phyloP scores from a whole-genome alignment of 2,113 vertebrate genomes.

The Neolamprologus tretocephalus region DNA sequence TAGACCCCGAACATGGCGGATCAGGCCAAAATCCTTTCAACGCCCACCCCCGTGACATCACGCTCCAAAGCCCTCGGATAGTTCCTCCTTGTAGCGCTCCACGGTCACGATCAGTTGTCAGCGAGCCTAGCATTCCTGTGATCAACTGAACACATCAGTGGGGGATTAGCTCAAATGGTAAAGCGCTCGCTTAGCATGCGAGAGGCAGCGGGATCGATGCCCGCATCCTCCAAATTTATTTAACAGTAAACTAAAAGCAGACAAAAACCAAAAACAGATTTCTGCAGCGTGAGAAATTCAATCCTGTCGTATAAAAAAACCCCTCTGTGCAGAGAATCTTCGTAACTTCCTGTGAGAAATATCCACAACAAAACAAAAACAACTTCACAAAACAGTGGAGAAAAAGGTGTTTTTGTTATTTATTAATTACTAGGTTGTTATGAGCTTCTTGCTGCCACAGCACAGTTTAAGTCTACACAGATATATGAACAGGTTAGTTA shows the following conservation, averaged over 20 bases:
- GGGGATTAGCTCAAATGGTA: not conserved
- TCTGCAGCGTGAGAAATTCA: not conserved
- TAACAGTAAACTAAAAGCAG: not conserved
- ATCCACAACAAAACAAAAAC: not conserved
- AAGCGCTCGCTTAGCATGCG: conserved; percentile 29
- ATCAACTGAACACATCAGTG: rapidly evolving
- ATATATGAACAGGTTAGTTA: not conserved
- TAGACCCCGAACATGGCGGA: no score
- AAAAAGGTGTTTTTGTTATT: not conserved
- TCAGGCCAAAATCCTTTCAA: no score
- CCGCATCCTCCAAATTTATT: not conserved
- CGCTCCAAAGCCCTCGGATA: no score
- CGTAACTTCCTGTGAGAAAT: rapidly evolving
- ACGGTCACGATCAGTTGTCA: not conserved
- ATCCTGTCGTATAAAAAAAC: rapidly evolving
- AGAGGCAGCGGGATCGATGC: conserved; percentile 73
- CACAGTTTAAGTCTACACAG: not conserved
- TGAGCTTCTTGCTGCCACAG: not conserved
- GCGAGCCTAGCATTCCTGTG: not conserved
- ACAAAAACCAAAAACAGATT: not conserved
- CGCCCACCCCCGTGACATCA: no score
- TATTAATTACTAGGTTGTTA: not conserved
- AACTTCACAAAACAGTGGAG: not conserved
- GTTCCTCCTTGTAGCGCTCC: rapidly evolving
- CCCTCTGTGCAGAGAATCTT: not conserved